A percentile compares a stretch with the other conserved stretches of the same genome.
phyloP scores from a whole-genome alignment of 1,140 invertebrate genomes.

The Coenobita brevimanus region DNA sequence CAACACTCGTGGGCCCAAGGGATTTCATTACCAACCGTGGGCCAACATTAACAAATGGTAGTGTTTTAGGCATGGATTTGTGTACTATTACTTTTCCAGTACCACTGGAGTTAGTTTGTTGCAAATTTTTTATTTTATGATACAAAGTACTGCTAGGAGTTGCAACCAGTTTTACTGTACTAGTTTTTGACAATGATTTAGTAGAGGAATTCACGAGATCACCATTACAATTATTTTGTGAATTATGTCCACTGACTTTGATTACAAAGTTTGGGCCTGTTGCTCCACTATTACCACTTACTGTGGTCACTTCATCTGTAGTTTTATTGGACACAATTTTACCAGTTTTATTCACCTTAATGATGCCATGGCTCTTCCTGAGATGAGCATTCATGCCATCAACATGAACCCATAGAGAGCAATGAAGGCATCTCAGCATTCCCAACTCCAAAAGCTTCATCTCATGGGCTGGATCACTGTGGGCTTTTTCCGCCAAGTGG shows the following conservation, averaged over 20 bases:
- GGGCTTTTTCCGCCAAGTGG: slow-evolving; percentile 47
- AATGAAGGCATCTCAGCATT: slow-evolving; percentile 39
- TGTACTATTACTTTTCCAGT: slow-evolving; percentile 25
- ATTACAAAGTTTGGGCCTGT: slow-evolving; percentile 43
- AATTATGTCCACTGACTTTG: slow-evolving; percentile 44
- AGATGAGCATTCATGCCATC: slow-evolving; percentile 33
- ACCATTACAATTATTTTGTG: background rate
- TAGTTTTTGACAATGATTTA: background rate
- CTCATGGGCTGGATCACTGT: slow-evolving; percentile 28
- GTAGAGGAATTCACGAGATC: background rate
- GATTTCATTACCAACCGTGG: too few species aligned
- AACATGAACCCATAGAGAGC: slow-evolving; percentile 44
- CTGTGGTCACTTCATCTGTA: background rate
- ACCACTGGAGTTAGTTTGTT: background rate
- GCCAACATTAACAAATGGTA: too few species aligned
- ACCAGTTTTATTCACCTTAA: slow-evolving; percentile 30
- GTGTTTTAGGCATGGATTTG: background rate
- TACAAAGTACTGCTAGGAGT: slow-evolving; percentile 35
- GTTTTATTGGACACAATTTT: background rate
- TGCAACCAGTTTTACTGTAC: slow-evolving; percentile 29
- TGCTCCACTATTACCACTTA: background rate
- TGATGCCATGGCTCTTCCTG: slow-evolving; percentile 51
- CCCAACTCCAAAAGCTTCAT: slow-evolving; percentile 47
- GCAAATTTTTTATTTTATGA: slow-evolving; percentile 31
- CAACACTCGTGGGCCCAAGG: too few species aligned